Evolutionary conservation across 1,140 invertebrate species (phyloP).

Genomic region (Dryas iulia): DNA sequence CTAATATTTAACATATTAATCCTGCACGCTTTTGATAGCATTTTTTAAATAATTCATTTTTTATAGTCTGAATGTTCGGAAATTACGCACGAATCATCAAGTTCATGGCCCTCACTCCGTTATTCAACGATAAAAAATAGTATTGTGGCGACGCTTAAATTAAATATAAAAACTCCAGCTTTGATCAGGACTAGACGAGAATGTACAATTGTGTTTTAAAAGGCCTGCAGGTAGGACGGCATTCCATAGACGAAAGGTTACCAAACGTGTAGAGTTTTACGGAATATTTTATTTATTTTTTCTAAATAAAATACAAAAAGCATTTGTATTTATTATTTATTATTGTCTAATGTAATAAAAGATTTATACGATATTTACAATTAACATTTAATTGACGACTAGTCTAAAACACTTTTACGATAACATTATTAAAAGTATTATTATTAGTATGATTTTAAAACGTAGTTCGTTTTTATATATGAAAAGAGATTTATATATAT

Average conservation of each 20-base stretch:
- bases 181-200: constrained; percentile 33
- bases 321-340: too few species aligned
- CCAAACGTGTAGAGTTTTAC: not conserved
- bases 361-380: too few species aligned
- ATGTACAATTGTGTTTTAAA: constrained; percentile 29
- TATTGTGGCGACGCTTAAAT: constrained; percentile 14
- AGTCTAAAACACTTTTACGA: too few species aligned
- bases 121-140: constrained; percentile 5
- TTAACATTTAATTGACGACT: too few species aligned
- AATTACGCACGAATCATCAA: constrained; percentile 1
- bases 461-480: too few species aligned
- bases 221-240: constrained; percentile 33
- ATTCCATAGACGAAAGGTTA: constrained; percentile 23
- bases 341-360: too few species aligned
- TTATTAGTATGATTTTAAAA: too few species aligned
- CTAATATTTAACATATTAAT: too few species aligned
- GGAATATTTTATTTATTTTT: not conserved
- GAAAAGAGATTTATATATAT: too few species aligned
- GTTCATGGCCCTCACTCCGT: constrained; percentile 11
- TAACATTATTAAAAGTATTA: too few species aligned
- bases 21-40: too few species aligned
- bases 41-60: not conserved
- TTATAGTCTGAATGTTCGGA: not conserved
- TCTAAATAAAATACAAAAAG: not conserved
- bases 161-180: constrained; percentile 25